These are phyloP conservation scores for Mixornis gularis DNA, from an alignment of 2,113 vertebrate species.

Conservation along the genomic window DNA sequence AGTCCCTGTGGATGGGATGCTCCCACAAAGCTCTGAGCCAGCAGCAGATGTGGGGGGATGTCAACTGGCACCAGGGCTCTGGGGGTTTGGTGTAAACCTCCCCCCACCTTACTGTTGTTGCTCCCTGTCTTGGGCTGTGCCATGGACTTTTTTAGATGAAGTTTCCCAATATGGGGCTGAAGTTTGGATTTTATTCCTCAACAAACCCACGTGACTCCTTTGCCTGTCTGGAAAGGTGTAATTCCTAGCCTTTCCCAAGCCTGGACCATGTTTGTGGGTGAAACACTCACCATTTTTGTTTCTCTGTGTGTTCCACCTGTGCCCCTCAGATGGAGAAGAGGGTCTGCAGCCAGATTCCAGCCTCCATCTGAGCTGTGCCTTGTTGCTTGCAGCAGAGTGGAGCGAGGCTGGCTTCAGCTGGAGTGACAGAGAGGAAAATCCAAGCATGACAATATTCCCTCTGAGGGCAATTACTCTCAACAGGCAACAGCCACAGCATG, in stretches of 20 bases:
- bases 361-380: neutral
- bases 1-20: neutral
- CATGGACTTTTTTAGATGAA: neutral
- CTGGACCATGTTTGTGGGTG: neutral
- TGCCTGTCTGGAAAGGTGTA: neutral
- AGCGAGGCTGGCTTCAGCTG: neutral
- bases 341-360: neutral
- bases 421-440: neutral
- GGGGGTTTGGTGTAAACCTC: too few species aligned
- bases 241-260: neutral
- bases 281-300: fast-evolving
- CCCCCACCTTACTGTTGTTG: too few species aligned
- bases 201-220: fast-evolving
- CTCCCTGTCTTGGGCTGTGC: too few species aligned
- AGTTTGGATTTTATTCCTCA: neutral
- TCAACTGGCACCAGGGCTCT: too few species aligned
- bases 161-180: neutral
- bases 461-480: conserved; percentile 39
- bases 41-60: too few species aligned
- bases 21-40: too few species aligned
- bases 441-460: neutral
- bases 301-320: fast-evolving
- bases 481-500: conserved; percentile 28
- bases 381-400: neutral
- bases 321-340: neutral